Evolutionary conservation across 30 jellyfish, hydroid and myxozoan species (phyloP).

Genomic region (Morbakka virulenta): DNA sequence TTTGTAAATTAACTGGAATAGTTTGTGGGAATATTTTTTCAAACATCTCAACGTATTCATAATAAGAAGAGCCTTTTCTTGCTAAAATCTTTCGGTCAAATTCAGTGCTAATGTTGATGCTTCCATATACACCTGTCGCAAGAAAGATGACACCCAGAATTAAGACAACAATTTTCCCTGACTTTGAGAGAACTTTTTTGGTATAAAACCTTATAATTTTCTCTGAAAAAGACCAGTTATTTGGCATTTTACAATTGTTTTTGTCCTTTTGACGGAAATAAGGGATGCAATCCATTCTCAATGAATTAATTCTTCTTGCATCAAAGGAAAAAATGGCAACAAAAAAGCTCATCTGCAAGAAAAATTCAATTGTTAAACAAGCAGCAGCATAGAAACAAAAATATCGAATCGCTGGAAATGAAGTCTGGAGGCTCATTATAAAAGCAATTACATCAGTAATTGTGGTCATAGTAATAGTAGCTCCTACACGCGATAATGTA

Average conservation of each 20-base stretch:
- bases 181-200: conserved; percentile 6
- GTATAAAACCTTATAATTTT: conserved; percentile 43
- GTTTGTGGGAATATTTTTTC: conserved; percentile 59
- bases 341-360: conserved; percentile 48
- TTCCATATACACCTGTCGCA: conserved; percentile 60
- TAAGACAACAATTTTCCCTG: conserved; percentile 33
- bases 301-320: conserved; percentile 25
- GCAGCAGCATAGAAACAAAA: conserved; percentile 61
- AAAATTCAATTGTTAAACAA: conserved; percentile 29
- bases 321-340: conserved; percentile 48
- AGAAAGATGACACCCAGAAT: conserved; percentile 18
- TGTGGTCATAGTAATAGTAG: conserved; percentile 74
- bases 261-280: conserved; percentile 26
- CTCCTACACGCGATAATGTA: conserved; percentile 60
- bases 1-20: conserved; percentile 50
- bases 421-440: conserved; percentile 30
- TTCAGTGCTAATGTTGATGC: conserved; percentile 34
- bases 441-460: conserved; percentile 65
- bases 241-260: conserved; percentile 43
- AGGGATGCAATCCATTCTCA: conserved; percentile 63
- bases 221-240: conserved; percentile 30
- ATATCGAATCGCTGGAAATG: conserved; percentile 62
- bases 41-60: conserved; percentile 25
- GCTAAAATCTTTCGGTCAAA: conserved; percentile 62
- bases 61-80: conserved; percentile 39